phyloP scores from a whole-genome alignment of 2,797 vertebrate genomes.

The Girardinus metallicus region DNA sequence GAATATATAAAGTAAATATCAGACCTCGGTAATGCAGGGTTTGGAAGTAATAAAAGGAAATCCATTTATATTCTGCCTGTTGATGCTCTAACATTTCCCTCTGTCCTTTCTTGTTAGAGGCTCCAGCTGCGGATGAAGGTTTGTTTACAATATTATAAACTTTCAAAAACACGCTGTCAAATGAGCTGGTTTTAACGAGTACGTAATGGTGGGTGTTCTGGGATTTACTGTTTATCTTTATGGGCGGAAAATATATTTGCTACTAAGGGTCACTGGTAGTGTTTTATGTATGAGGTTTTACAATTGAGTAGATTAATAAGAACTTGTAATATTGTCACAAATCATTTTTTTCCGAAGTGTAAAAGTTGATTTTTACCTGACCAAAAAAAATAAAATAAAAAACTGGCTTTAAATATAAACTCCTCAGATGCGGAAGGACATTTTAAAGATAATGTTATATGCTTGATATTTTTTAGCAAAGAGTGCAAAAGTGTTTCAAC shows the following conservation, averaged over 20 bases:
- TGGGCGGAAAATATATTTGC: background rate
- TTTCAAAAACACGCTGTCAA: background rate
- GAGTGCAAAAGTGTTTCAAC: background rate
- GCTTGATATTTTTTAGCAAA: background rate
- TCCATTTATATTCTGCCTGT: slow-evolving; percentile 22
- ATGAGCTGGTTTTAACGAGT: background rate
- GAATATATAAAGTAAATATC: slow-evolving; percentile 26
- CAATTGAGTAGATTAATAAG: background rate
- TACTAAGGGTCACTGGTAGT: background rate
- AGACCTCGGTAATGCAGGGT: slow-evolving; percentile 6
- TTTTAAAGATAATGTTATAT: background rate
- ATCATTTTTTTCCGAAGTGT: background rate
- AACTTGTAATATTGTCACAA: background rate
- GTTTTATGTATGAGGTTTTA: background rate
- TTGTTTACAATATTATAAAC: slow-evolving; percentile 1
- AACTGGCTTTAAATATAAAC: too few relatives aligned
- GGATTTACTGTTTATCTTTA: background rate
- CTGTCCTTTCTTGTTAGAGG: slow-evolving; percentile 38
- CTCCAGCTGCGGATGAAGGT: slow-evolving; percentile 60
- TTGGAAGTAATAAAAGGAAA: slow-evolving; percentile 26
- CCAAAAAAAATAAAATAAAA: too few relatives aligned
- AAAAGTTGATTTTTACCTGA: background rate
- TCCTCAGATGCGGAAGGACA: background rate
- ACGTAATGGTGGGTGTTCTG: background rate
- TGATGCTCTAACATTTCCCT: slow-evolving; percentile 24